These are phyloP conservation scores for Sericinus montela DNA, from an alignment of 2,888 invertebrate genomes.

Conservation along the genomic window DNA sequence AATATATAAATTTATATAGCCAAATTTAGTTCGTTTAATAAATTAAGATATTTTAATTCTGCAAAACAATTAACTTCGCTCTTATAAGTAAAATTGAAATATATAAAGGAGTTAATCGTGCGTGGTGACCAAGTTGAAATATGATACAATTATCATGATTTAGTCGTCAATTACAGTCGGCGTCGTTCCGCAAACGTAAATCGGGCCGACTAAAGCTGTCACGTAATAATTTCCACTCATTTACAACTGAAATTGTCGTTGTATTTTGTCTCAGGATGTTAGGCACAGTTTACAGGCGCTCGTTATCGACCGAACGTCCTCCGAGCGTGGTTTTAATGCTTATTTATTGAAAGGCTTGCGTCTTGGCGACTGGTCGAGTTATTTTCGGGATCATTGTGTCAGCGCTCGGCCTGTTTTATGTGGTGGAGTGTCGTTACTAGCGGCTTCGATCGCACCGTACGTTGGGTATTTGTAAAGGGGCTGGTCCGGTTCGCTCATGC, in stretches of 20 bases:
- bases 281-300: conserved; percentile 42
- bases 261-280: conserved; percentile 28
- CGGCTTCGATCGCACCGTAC: conserved; percentile 8
- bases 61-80: conserved; percentile 6
- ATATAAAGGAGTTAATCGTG: conserved; percentile 41
- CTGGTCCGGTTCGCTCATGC: conserved; percentile 1
- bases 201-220: conserved; percentile 32
- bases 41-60: too few relatives aligned
- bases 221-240: conserved; percentile 25
- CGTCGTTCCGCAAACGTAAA: conserved; percentile 35
- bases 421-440: conserved; percentile 29
- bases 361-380: conserved; percentile 50
- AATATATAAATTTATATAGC: too few relatives aligned
- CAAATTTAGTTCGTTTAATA: too few relatives aligned
- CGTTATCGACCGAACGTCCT: conserved; percentile 50
- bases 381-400: conserved; percentile 68
- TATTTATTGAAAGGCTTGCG: conserved; percentile 70
- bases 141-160: conserved; percentile 59
- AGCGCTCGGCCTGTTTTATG: conserved; percentile 54
- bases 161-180: conserved; percentile 45
- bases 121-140: conserved; percentile 39
- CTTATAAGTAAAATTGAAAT: conserved; percentile 1
- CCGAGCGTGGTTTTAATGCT: conserved; percentile 61
- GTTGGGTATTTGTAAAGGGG: conserved; percentile 13
- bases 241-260: conserved; percentile 35